Evolutionary conservation across 64 coral and sea anemone genomes (phyloP).

Genomic region (Trachythela sp.): DNA sequence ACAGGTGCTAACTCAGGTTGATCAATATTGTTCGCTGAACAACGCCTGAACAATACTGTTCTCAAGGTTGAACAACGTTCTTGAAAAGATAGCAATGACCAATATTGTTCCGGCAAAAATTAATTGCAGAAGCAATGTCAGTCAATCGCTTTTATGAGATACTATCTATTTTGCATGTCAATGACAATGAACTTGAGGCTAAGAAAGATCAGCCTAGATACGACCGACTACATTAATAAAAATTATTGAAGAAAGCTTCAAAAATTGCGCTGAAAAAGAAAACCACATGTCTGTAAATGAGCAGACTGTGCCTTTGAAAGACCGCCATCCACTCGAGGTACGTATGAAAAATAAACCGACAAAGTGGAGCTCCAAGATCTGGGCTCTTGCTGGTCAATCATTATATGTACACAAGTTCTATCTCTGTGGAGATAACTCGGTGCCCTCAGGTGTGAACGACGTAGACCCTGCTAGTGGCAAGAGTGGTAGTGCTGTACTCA

Average conservation of each 20-base stretch:
- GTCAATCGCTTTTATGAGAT: conserved; percentile 16
- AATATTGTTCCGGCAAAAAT: neutral
- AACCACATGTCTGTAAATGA: conserved; percentile 17
- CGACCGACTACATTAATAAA: conserved; percentile 29
- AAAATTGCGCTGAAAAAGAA: conserved; percentile 22
- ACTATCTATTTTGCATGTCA: conserved; percentile 3
- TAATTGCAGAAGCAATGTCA: neutral
- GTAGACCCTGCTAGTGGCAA: conserved; percentile 18
- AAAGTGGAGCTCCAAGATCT: conserved; percentile 25
- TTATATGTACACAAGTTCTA: conserved; percentile 7
- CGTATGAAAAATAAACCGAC: conserved; percentile 26
- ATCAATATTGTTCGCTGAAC: no score
- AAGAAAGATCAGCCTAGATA: neutral
- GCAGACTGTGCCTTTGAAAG: conserved; percentile 28
- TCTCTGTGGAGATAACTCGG: conserved; percentile 4
- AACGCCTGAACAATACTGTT: no score
- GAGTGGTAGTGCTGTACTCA: neutral
- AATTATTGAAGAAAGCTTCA: neutral
- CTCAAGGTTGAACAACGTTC: no score
- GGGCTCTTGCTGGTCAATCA: conserved; percentile 29
- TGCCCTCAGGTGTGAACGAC: neutral
- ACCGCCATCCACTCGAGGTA: neutral
- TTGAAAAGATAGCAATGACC: no score
- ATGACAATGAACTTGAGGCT: conserved; percentile 8
- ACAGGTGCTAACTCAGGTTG: no score